These are phyloP conservation scores for Acomys russatus DNA, from an alignment of 2,797 vertebrate species.

Conservation along the genomic window DNA sequence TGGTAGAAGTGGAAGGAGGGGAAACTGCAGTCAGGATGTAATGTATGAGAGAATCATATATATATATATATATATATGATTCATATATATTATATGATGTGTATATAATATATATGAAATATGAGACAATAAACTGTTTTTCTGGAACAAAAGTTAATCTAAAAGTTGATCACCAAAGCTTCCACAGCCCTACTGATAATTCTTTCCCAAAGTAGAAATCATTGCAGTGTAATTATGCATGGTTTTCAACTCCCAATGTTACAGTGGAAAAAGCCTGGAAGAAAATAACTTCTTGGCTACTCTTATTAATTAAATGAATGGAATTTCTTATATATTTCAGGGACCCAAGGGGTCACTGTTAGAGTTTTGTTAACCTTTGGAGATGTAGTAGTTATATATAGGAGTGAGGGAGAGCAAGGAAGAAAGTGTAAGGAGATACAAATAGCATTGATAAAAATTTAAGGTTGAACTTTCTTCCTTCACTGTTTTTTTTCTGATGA, in stretches of 20 bases:
- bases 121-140: conserved; percentile 21
- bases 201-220: conserved; percentile 48
- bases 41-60: not conserved
- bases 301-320: conserved; percentile 51
- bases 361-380: conserved; percentile 36
- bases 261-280: conserved; percentile 47
- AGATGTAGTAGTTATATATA: not conserved
- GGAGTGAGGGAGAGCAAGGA: not conserved
- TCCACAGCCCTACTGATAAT: not conserved
- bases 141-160: conserved; percentile 33
- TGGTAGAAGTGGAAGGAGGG: not conserved
- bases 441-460: conserved; percentile 54
- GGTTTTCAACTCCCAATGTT: conserved; percentile 39
- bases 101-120: not conserved
- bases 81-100: too few relatives aligned
- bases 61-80: too few relatives aligned
- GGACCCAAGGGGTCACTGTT: not conserved
- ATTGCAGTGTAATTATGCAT: not conserved
- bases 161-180: conserved; percentile 11
- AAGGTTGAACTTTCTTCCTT: conserved; percentile 36
- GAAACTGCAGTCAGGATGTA: not conserved
- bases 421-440: conserved; percentile 26
- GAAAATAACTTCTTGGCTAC: conserved; percentile 46
- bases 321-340: conserved; percentile 26
- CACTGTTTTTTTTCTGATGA: conserved; percentile 15